Base-by-base conservation (phyloP, 2,113 vertebrate genomes). In the human region DNA sequence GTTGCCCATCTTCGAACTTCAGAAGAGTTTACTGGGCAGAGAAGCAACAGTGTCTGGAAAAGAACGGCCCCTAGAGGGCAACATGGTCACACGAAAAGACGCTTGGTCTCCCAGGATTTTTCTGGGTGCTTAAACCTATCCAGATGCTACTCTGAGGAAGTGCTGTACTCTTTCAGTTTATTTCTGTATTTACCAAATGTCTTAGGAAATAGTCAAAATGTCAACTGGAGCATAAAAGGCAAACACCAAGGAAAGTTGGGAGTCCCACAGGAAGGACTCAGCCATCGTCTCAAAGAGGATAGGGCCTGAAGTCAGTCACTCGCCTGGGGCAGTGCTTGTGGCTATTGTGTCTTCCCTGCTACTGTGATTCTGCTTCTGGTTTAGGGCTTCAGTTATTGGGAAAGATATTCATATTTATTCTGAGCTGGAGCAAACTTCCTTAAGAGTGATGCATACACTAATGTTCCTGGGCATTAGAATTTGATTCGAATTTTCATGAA, bases 21-120 rank as follows among this genome's bases (percentile, higher is more conserved):
- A 40, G 5, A 25, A 18, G 4, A 6, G 9, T 43, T 70, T 52
- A 61, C 45, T 10, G 6, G 84, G 30, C 22, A 50, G 30, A 55
- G 18, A 80, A 70, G 52, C 68, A 22, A 32, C 0, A 3, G 35
- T 52, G 6, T 3, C 22, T 64, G 70, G 43, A 66, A 86, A 27
- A 4, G 50, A 50, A 0, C 40, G 59, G 57, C 93, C 98, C 61
- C 91, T 96, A 98, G 98, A 97, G 97, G 97, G 96, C 94, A 95
- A 11, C 97, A 40, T 96, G 89, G 95, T 81, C 72, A 89, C 89
- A 95, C 86, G 76, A 90, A 98, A 97, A 55, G 25, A 45, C 72
- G 35, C 9, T 38, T 73, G 8, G 11, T 50, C 88, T 70, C 14
- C 45, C 55, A 30, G 66, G 57, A 48, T 80, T 89, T 68, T 96